Percentiles rank a stretch among this genome's conserved stretches.
phyloP scores from a whole-genome alignment of 2,797 vertebrate species.

The Peromyscus eremicus region DNA sequence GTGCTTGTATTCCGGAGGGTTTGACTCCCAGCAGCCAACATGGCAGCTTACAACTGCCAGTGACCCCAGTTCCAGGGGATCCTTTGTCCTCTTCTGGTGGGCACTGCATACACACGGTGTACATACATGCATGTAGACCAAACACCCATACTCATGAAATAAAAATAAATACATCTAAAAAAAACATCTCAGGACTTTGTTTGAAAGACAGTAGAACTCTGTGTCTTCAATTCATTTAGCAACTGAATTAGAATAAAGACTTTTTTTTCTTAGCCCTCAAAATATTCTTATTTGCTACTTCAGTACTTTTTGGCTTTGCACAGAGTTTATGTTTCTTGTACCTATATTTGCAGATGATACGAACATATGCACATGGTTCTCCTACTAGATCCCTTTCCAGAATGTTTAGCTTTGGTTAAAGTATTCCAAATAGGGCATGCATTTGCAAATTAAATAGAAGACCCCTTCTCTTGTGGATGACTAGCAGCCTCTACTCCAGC shows the following conservation, averaged over 20 bases:
- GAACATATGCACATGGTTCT: conserved; percentile 52
- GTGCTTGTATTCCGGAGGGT: no score
- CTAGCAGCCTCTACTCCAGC: conserved; percentile 47
- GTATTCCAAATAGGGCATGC: conserved; percentile 58
- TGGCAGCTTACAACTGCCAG: neutral
- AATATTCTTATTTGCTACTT: conserved; percentile 45
- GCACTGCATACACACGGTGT: neutral
- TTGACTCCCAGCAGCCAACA: neutral
- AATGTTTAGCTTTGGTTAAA: conserved; percentile 75
- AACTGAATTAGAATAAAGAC: conserved; percentile 9
- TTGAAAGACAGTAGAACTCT: conserved; percentile 52
- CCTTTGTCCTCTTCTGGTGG: neutral
- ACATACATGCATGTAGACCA: neutral
- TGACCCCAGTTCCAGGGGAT: no score
- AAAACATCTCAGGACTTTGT: conserved; percentile 17
- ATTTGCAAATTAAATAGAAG: conserved; percentile 71
- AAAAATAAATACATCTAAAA: neutral
- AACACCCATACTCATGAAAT: neutral
- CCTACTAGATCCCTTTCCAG: conserved; percentile 48
- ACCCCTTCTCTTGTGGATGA: conserved; percentile 36
- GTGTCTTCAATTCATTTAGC: conserved; percentile 50
- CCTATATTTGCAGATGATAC: conserved; percentile 37
- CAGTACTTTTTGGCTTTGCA: conserved; percentile 34
- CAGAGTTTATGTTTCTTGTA: conserved; percentile 51
- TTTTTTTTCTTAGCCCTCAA: conserved; percentile 30